Evolutionary conservation across 2,888 invertebrate species (phyloP).

Genomic region (Eristalinus aeneus): DNA sequence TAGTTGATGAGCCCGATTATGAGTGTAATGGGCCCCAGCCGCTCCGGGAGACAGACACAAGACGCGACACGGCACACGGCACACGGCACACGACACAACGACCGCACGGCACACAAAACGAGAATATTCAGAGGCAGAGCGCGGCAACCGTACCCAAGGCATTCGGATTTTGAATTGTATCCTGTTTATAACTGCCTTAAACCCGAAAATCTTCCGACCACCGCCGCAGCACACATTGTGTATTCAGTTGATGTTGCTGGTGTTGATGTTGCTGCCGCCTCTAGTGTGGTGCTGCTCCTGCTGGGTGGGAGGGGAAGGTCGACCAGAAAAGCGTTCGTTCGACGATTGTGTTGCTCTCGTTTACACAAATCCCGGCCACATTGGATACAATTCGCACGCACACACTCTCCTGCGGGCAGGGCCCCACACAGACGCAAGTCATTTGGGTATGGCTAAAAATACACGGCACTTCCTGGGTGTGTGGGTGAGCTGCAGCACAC

Average conservation of each 20-base stretch:
- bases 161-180: conserved; percentile 70
- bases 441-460: conserved; percentile 64
- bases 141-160: conserved; percentile 56
- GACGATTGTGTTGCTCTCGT: conserved; percentile 61
- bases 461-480: conserved; percentile 28
- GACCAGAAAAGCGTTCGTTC: conserved; percentile 55
- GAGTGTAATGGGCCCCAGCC: conserved; percentile 24
- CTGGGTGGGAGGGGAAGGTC: conserved; percentile 60
- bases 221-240: conserved; percentile 63
- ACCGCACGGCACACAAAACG: neutral
- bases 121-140: neutral
- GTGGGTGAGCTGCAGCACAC: conserved; percentile 20
- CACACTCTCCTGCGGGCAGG: conserved; percentile 28
- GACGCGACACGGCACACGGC: neutral
- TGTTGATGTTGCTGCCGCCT: conserved; percentile 63
- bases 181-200: conserved; percentile 68
- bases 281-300: conserved; percentile 30
- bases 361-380: conserved; percentile 61
- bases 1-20: conserved; percentile 49
- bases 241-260: conserved; percentile 61
- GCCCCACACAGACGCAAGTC: conserved; percentile 54
- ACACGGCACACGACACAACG: conserved; percentile 5
- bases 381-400: conserved; percentile 60
- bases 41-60: conserved; percentile 19
- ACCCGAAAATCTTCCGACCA: conserved; percentile 71